Evolutionary conservation across 2,888 invertebrate genomes (phyloP).

Genomic region (Hyppa rectilinea): DNA sequence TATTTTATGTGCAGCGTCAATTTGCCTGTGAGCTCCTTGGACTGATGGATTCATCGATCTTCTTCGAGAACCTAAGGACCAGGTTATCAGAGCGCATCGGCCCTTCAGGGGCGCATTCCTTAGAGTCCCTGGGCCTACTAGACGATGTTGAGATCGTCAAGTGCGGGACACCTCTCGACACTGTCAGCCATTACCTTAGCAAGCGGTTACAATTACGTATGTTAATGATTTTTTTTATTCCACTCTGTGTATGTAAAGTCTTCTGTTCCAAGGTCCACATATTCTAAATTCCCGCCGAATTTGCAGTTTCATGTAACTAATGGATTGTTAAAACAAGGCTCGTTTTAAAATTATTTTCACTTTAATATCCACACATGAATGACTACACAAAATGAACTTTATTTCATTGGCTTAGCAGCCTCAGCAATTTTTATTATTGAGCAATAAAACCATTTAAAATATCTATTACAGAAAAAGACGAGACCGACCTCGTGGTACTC

Average conservation of each 20-base stretch:
- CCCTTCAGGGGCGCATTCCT: conserved; percentile 92
- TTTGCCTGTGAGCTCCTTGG: conserved; percentile 96
- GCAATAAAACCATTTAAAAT: too few relatives aligned
- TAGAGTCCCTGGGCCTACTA: conserved; percentile 97
- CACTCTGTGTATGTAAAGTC: background rate
- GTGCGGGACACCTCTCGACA: conserved; percentile 96
- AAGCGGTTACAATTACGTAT: conserved; percentile 95
- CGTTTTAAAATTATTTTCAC: too few relatives aligned
- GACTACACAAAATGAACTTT: too few relatives aligned
- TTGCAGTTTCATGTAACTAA: too few relatives aligned
- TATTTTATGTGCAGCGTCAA: conserved; percentile 91
- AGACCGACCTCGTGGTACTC: conserved; percentile 98
- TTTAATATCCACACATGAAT: too few relatives aligned
- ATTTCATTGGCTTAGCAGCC: too few relatives aligned
- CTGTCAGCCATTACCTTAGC: conserved; percentile 96
- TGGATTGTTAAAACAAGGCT: too few relatives aligned
- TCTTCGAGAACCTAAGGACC: conserved; percentile 97
- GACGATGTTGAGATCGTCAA: conserved; percentile 96
- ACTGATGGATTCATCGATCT: conserved; percentile 95
- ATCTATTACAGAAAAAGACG: conserved; percentile 91
- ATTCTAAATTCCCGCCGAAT: too few relatives aligned
- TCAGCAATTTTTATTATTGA: too few relatives aligned
- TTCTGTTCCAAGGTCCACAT: too few relatives aligned
- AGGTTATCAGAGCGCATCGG: conserved; percentile 96
- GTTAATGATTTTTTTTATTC: conserved; percentile 27